Evolutionary conservation across 2,888 invertebrate genomes (phyloP).

Genomic region (Teleiodes luculella): DNA sequence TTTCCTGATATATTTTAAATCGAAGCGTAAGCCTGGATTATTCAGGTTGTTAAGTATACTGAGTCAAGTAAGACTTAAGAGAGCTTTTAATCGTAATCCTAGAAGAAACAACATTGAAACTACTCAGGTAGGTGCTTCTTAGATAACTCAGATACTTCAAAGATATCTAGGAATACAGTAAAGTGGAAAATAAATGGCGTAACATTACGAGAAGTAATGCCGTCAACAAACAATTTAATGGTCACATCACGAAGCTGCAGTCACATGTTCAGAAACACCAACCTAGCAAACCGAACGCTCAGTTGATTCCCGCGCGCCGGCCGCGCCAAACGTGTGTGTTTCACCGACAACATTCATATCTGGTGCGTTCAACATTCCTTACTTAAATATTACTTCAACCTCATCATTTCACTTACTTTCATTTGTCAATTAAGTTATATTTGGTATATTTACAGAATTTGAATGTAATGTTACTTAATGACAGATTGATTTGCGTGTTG

Average conservation of each 20-base stretch:
- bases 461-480: neutral
- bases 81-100: too few species aligned
- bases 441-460: too few species aligned
- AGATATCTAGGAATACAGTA: too few species aligned
- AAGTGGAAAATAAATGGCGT: neutral
- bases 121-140: too few species aligned
- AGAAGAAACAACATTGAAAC: too few species aligned
- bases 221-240: constrained; percentile 44
- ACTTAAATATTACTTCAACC: neutral
- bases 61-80: too few species aligned
- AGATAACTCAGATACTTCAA: too few species aligned
- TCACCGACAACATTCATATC: constrained; percentile 34
- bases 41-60: too few species aligned
- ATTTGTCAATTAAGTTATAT: neutral
- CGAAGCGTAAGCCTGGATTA: too few species aligned
- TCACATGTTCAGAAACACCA: constrained; percentile 69
- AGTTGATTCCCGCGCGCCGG: constrained; percentile 60
- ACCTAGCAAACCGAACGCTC: constrained; percentile 47
- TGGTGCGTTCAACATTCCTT: constrained; percentile 51
- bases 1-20: too few species aligned
- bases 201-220: constrained; percentile 16
- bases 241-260: constrained; percentile 59
- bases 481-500: neutral
- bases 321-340: constrained; percentile 55
- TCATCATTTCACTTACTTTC: neutral